These are phyloP conservation scores for Anthoptus insignis DNA, from an alignment of 2,888 invertebrate species.

Conservation along the genomic window DNA sequence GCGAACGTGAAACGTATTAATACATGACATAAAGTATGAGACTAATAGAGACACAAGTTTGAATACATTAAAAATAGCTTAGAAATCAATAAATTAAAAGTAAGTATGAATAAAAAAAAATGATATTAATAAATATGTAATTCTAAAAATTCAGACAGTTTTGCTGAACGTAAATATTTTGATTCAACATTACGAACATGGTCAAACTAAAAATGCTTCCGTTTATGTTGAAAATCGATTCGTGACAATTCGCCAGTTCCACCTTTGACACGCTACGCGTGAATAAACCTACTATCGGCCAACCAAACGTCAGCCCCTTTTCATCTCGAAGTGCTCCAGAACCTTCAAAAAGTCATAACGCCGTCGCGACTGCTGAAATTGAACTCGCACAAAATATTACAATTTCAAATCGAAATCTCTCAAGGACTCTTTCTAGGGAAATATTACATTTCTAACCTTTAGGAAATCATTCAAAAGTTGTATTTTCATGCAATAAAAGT, in stretches of 20 bases:
- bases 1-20: too few relatives aligned
- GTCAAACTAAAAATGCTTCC: not conserved
- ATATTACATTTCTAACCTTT: conserved; percentile 10
- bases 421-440: conserved; percentile 3
- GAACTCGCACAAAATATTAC: conserved; percentile 25
- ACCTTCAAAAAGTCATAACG: conserved; percentile 18
- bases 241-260: not conserved
- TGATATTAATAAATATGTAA: too few relatives aligned
- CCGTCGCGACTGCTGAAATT: conserved; percentile 19
- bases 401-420: conserved; percentile 14
- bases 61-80: too few relatives aligned
- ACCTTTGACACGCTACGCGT: not conserved
- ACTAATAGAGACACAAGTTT: too few relatives aligned
- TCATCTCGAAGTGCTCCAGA: not conserved
- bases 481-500: conserved; percentile 14
- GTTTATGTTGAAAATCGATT: not conserved
- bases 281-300: conserved; percentile 1
- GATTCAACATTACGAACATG: not conserved
- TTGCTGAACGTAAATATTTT: not conserved
- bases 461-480: conserved; percentile 15
- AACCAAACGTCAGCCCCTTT: not conserved
- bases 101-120: too few relatives aligned
- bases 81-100: too few relatives aligned
- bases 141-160: not conserved
- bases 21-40: too few relatives aligned